phyloP scores from a whole-genome alignment of 2,113 vertebrate species.

The Coturnix japonica region DNA sequence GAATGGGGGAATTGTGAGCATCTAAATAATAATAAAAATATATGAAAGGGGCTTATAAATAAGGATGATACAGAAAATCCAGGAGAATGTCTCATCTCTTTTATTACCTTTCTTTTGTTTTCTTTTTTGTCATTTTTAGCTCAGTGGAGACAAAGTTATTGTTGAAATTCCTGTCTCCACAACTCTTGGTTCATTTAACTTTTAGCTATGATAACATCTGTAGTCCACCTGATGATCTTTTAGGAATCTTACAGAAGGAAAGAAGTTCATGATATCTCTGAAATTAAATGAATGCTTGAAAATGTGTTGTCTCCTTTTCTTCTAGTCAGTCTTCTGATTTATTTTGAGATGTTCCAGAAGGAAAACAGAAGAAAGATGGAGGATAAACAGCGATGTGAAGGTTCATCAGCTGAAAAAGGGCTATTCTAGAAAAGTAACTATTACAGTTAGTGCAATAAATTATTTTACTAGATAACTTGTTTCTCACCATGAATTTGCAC shows the following conservation, averaged over 20 bases:
- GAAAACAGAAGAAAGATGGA: neutral
- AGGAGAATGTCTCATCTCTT: neutral
- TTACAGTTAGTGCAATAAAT: neutral
- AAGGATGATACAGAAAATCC: neutral
- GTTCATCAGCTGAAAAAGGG: neutral
- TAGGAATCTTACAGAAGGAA: neutral
- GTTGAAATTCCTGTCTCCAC: neutral
- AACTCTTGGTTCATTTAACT: neutral
- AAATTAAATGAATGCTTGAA: neutral
- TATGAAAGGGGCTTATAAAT: neutral
- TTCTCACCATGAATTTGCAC: neutral
- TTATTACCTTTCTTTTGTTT: neutral
- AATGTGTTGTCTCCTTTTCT: neutral
- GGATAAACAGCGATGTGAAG: neutral
- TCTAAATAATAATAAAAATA: neutral
- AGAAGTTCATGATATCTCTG: neutral
- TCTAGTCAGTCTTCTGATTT: neutral
- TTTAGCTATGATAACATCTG: neutral
- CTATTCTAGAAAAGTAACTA: neutral
- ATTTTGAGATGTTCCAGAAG: neutral
- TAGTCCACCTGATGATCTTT: neutral
- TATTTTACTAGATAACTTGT: neutral
- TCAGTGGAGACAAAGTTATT: neutral
- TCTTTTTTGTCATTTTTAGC: neutral
- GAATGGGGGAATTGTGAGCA: neutral